Conservation (phyloP, 2,888 invertebrate genomes). For the Argyra leucocephala region DNA sequence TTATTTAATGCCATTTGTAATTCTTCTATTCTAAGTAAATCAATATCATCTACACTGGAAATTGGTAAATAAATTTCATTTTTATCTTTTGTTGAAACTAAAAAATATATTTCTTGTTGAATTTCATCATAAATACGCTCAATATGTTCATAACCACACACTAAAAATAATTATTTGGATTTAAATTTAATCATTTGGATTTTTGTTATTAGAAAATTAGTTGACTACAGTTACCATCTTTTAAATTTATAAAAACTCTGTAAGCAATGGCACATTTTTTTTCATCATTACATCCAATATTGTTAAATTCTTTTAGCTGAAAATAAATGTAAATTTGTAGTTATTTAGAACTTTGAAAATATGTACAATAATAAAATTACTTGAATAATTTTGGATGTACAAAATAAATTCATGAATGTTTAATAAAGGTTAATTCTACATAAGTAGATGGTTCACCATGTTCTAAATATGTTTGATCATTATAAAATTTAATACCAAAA, state of each 20-base stretch:
- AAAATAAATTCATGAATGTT: too few relatives aligned
- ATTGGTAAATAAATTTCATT: slow-evolving; percentile 27
- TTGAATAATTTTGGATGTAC: too few relatives aligned
- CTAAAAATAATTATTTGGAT: slow-evolving; percentile 10
- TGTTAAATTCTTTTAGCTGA: slow-evolving; percentile 36
- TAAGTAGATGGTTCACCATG: too few relatives aligned
- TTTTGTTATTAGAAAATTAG: neutral
- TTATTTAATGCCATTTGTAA: slow-evolving; percentile 26
- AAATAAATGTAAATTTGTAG: neutral
- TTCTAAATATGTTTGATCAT: too few relatives aligned
- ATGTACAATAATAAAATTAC: too few relatives aligned
- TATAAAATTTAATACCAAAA: too few relatives aligned
- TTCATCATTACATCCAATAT: slow-evolving; percentile 43
- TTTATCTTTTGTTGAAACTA: slow-evolving; percentile 18
- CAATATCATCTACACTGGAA: slow-evolving; percentile 26
- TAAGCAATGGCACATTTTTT: slow-evolving; percentile 44
- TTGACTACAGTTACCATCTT: slow-evolving; percentile 43
- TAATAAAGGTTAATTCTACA: too few relatives aligned
- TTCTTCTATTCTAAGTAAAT: slow-evolving; percentile 25
- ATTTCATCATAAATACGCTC: slow-evolving; percentile 26
- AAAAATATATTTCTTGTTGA: slow-evolving; percentile 29
- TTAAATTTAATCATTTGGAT: neutral
- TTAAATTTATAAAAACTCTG: slow-evolving; percentile 49
- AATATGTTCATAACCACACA: slow-evolving; percentile 19
- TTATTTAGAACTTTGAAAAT: too few relatives aligned